Evolutionary conservation across 2,797 vertebrate species (phyloP).

Genomic region (Petrocephalus schoutedeni): DNA sequence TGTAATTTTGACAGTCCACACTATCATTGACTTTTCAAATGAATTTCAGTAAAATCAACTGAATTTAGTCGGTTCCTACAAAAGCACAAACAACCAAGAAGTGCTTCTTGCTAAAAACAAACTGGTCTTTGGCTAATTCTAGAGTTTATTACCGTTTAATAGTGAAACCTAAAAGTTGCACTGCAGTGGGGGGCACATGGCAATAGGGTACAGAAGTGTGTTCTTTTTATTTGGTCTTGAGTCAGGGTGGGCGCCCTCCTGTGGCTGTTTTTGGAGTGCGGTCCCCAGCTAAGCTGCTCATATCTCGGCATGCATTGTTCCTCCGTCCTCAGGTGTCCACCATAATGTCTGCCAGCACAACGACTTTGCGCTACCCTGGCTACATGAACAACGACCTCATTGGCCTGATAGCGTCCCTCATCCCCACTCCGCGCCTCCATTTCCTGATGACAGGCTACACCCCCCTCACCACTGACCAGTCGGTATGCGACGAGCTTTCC

Average conservation of each 20-base stretch:
- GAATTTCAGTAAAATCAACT: not conserved
- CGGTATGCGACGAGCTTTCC: slow-evolving; percentile 62
- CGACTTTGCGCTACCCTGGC: slow-evolving; percentile 86
- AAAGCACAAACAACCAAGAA: not conserved
- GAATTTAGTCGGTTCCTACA: not conserved
- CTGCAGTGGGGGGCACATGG: not conserved
- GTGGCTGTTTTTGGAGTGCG: not conserved
- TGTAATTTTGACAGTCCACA: not conserved
- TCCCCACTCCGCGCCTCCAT: slow-evolving; percentile 88
- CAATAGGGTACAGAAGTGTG: not conserved
- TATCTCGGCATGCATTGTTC: not conserved
- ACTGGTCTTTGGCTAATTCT: not conserved
- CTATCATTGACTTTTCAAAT: not conserved
- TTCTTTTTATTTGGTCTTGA: not conserved
- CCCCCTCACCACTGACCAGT: slow-evolving; percentile 90
- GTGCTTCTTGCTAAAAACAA: not conserved
- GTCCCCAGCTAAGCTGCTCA: not conserved
- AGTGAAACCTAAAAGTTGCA: not conserved
- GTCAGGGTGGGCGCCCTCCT: not conserved
- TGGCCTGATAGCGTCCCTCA: slow-evolving; percentile 88
- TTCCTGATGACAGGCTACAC: slow-evolving; percentile 97
- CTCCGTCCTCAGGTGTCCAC: slow-evolving; percentile 79
- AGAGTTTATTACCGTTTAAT: not conserved
- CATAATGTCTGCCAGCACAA: slow-evolving; percentile 96
- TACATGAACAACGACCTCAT: slow-evolving; percentile 98